Conservation (phyloP, 2,797 vertebrate species). For the Catamblyrhynchus diadema region DNA sequence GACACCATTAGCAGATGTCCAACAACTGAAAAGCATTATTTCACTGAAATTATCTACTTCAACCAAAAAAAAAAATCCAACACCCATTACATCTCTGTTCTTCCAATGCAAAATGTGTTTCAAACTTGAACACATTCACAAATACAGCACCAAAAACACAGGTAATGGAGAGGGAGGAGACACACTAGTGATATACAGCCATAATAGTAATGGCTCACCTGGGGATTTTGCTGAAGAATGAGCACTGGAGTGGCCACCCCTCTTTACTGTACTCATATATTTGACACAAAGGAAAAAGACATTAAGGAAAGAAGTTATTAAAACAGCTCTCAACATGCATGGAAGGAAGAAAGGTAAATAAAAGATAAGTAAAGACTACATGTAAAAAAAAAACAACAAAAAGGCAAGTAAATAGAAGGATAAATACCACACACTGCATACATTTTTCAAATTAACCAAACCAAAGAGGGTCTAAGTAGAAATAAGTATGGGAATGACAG, state of each 20-base stretch:
- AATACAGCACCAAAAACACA: slow-evolving; percentile 43
- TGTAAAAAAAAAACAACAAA: neutral
- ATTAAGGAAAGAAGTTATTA: slow-evolving; percentile 77
- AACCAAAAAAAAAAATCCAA: neutral
- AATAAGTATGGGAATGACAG: neutral
- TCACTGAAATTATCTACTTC: neutral
- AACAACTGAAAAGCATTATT: neutral
- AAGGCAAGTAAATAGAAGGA: neutral
- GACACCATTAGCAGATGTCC: neutral
- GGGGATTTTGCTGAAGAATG: slow-evolving; percentile 89
- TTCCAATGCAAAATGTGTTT: neutral
- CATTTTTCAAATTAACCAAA: neutral
- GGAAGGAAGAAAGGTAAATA: slow-evolving; percentile 27
- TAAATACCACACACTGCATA: neutral
- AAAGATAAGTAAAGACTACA: neutral
- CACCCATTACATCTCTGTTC: neutral
- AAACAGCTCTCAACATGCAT: slow-evolving; percentile 46
- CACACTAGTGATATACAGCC: slow-evolving; percentile 66
- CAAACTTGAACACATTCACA: slow-evolving; percentile 47
- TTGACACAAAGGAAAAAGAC: slow-evolving; percentile 73
- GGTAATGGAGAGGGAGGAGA: slow-evolving; percentile 41
- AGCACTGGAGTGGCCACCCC: slow-evolving; percentile 85
- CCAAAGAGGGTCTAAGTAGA: neutral
- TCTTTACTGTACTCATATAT: slow-evolving; percentile 83
- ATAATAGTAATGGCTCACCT: slow-evolving; percentile 83